Conservation (phyloP, 2,113 vertebrate genomes). For the Bubo scandiacus region DNA sequence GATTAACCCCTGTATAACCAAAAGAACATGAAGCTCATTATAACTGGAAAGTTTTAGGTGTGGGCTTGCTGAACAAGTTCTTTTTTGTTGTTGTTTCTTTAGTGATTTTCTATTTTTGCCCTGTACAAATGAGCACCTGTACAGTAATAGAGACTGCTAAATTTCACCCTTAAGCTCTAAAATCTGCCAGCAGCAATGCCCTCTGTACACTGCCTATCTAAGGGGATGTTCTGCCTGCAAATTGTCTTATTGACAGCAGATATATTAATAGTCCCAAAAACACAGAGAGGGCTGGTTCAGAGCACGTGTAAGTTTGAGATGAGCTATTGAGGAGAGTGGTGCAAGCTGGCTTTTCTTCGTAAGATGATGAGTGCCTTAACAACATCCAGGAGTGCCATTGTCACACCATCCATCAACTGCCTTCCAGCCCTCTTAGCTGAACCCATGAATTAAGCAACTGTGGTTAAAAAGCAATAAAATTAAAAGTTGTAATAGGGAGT, state of each 20-base stretch:
- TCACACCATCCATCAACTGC: constrained; percentile 39
- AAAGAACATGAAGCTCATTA: not conserved
- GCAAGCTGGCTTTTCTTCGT: not conserved
- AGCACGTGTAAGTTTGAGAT: not conserved
- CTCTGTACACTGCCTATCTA: not conserved
- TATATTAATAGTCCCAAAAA: not conserved
- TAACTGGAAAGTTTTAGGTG: not conserved
- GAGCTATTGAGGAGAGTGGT: not conserved
- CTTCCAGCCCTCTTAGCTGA: not conserved
- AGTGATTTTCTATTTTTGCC: not conserved
- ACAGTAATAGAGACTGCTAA: not conserved
- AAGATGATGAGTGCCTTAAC: not conserved
- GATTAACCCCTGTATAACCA: not conserved
- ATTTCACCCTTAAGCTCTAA: not conserved
- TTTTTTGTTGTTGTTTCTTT: not conserved
- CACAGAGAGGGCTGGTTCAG: not conserved
- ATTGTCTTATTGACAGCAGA: not conserved
- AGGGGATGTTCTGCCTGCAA: not conserved
- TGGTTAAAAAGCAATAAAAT: constrained; percentile 68
- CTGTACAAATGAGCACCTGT: not conserved
- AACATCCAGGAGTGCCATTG: constrained; percentile 40
- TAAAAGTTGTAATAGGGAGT: constrained; percentile 57
- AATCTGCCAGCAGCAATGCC: not conserved
- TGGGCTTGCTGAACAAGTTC: not conserved
- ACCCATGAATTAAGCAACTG: constrained; percentile 54